Percentiles rank a stretch among this genome's conserved stretches.
These are phyloP conservation scores for Meleagris gallopavo DNA, from an alignment of 2,113 vertebrate genomes.

Conservation along the genomic window DNA sequence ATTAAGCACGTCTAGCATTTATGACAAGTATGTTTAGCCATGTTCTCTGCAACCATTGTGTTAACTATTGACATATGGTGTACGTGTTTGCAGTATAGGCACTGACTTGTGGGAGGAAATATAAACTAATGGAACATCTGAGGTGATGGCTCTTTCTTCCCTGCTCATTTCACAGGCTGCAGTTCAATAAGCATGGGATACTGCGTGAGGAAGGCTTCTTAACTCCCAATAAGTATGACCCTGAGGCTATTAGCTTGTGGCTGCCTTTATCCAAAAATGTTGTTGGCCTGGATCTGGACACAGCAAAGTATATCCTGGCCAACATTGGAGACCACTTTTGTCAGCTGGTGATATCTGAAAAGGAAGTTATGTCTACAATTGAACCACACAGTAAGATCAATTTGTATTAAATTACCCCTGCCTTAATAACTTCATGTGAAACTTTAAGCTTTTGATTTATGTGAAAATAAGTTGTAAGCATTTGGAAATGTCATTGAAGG, in stretches of 20 bases:
- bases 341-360: constrained; percentile 84
- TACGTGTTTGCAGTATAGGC: neutral
- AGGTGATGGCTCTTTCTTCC: neutral
- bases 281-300: constrained; percentile 82
- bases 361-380: constrained; percentile 83
- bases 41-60: neutral
- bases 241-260: constrained; percentile 83
- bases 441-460: neutral
- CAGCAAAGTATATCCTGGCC: constrained; percentile 84
- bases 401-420: neutral
- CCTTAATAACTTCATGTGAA: neutral
- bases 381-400: constrained; percentile 83
- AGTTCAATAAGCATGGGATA: constrained; percentile 83
- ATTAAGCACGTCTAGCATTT: neutral
- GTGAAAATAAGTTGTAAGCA: neutral
- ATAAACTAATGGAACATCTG: neutral
- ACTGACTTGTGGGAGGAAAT: neutral
- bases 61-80: neutral
- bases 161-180: constrained; percentile 63
- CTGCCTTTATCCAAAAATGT: constrained; percentile 78
- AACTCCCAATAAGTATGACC: constrained; percentile 82
- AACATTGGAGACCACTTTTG: constrained; percentile 87
- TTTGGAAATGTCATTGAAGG: neutral
- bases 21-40: neutral
- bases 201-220: constrained; percentile 83